These are phyloP conservation scores for Dolichomitus sp. DNA, from an alignment of 2,888 invertebrate genomes.

Conservation along the genomic window DNA sequence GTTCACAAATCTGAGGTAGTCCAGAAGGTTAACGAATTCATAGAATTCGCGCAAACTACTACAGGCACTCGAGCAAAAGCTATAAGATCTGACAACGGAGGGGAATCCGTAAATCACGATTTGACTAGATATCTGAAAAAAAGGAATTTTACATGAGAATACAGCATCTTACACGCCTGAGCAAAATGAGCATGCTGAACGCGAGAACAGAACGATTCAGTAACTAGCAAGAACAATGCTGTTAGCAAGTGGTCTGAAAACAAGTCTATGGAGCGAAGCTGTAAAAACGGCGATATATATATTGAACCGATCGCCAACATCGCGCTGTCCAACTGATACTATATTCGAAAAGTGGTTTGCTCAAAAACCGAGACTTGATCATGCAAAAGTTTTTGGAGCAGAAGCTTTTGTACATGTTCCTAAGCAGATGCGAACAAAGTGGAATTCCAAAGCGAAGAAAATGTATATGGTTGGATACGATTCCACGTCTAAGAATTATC, in stretches of 20 bases:
- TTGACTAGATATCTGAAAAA: not conserved
- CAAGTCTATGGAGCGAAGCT: constrained; percentile 43
- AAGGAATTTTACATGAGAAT: constrained; percentile 61
- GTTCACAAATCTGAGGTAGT: constrained; percentile 59
- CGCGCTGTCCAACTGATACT: constrained; percentile 29
- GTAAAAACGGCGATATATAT: constrained; percentile 30
- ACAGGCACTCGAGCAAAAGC: constrained; percentile 23
- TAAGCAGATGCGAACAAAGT: constrained; percentile 26
- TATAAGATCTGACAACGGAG: constrained; percentile 39
- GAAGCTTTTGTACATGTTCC: constrained; percentile 25
- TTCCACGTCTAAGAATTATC: constrained; percentile 34
- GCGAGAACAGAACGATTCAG: constrained; percentile 68
- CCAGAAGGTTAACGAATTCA: not conserved
- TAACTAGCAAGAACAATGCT: constrained; percentile 68
- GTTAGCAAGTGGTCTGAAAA: constrained; percentile 45
- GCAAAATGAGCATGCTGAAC: constrained; percentile 67
- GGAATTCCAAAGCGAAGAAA: constrained; percentile 50
- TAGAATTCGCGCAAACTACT: constrained; percentile 29
- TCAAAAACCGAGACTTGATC: not conserved
- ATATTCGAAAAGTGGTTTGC: constrained; percentile 35
- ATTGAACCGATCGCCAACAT: constrained; percentile 28
- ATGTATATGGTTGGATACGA: constrained; percentile 60
- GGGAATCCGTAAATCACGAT: not conserved
- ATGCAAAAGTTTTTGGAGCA: constrained; percentile 18
- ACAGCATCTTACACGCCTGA: constrained; percentile 66